A percentile compares a stretch with the other conserved stretches of the same genome.
phyloP scores from a whole-genome alignment of 1,140 invertebrate genomes.

The Calycopis cecrops region DNA sequence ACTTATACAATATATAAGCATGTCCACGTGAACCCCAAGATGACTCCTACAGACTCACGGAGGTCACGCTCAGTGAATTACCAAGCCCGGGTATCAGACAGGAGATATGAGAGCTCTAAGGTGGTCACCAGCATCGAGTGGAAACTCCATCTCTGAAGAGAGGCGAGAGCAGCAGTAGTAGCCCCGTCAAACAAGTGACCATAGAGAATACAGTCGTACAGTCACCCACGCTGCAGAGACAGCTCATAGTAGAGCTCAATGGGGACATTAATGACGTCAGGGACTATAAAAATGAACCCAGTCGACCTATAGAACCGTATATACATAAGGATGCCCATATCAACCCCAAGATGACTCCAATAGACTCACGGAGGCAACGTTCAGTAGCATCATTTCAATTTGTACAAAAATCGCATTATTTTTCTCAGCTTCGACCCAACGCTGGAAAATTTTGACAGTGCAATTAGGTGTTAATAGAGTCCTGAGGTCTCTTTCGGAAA shows the following conservation, averaged over 20 bases:
- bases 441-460: no score
- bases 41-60: conserved; percentile 62
- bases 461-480: no score
- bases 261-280: conserved; percentile 51
- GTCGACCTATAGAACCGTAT: conserved; percentile 46
- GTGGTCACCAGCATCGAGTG: conserved; percentile 64
- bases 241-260: conserved; percentile 58
- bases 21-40: conserved; percentile 72
- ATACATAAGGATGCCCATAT: no score
- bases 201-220: conserved; percentile 55
- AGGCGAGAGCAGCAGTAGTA: conserved; percentile 8
- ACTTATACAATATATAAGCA: no score
- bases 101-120: conserved; percentile 60
- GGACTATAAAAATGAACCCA: conserved; percentile 56
- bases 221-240: conserved; percentile 57
- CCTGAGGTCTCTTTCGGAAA: no score
- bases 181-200: conserved; percentile 36
- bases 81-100: conserved; percentile 39
- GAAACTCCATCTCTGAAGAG: conserved; percentile 63
- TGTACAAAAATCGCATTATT: no score
- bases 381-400: no score
- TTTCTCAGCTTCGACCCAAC: no score
- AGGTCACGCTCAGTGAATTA: conserved; percentile 59
- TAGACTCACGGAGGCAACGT: no score
- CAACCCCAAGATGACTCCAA: no score